Evolutionary conservation across 2,113 vertebrate species (phyloP).

Genomic region (Marmota monax): DNA sequence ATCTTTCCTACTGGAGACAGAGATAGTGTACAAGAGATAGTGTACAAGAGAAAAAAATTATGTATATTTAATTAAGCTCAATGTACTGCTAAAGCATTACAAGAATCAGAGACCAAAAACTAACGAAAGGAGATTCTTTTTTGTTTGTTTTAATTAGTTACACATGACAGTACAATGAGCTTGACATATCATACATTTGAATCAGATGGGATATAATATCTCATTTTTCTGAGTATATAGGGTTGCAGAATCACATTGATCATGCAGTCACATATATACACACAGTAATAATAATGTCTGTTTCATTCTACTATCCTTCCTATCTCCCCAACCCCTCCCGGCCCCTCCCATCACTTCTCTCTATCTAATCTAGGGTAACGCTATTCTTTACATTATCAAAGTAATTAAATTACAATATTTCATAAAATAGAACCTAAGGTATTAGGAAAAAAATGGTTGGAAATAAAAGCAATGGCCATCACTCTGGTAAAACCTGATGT

Average conservation of each 20-base stretch:
- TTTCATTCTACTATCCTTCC: too few relatives aligned
- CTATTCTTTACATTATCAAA: neutral
- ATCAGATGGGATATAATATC: too few relatives aligned
- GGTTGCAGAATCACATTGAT: too few relatives aligned
- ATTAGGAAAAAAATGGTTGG: neutral
- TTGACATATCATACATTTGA: too few relatives aligned
- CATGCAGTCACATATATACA: too few relatives aligned
- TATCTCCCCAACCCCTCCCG: too few relatives aligned
- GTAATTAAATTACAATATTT: slow-evolving; percentile 23
- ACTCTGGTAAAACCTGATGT: neutral
- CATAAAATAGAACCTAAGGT: neutral
- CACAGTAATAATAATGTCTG: too few relatives aligned
- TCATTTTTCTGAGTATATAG: too few relatives aligned
- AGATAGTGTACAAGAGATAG: neutral
- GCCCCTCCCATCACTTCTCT: too few relatives aligned
- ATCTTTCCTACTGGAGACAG: neutral
- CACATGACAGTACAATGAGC: too few relatives aligned
- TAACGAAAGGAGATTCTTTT: slow-evolving; percentile 14
- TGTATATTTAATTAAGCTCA: slow-evolving; percentile 24
- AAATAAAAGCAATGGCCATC: neutral
- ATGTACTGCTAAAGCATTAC: neutral
- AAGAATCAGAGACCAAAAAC: neutral
- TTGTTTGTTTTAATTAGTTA: too few relatives aligned
- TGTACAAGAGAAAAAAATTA: neutral
- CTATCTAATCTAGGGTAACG: too few relatives aligned